Conservation (phyloP, 2,113 vertebrate species). For the Oreochromis aureus region DNA sequence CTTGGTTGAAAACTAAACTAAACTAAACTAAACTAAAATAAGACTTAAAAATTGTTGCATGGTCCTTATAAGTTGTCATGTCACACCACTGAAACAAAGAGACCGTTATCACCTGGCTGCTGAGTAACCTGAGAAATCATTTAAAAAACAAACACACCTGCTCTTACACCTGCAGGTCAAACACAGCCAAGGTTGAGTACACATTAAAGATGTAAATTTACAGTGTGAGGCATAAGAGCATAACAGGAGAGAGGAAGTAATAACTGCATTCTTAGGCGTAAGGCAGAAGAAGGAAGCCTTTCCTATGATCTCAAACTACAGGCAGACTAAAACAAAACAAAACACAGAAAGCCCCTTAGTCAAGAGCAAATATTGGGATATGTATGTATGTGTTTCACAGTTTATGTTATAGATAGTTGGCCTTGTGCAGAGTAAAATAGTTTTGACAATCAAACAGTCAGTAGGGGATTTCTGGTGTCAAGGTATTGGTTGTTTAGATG, state of each 20-base stretch:
- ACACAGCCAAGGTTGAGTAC: not conserved
- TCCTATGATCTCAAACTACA: not conserved
- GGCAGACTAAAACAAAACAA: not conserved
- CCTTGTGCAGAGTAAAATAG: not conserved
- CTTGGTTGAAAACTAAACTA: not conserved
- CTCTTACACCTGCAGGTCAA: not conserved
- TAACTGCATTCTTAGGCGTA: not conserved
- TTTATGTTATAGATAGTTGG: not conserved
- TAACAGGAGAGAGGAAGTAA: not conserved
- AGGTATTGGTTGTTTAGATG: not conserved
- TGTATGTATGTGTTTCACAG: not conserved
- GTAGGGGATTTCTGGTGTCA: not conserved
- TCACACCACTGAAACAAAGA: not conserved
- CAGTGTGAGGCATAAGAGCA: not conserved
- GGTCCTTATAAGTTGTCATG: not conserved
- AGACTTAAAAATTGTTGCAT: not conserved
- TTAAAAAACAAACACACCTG: not conserved
- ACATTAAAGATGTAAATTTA: not conserved
- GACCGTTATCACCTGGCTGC: not conserved
- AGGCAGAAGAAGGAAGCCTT: not conserved
- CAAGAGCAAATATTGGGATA: not conserved
- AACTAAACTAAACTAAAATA: fast-evolving
- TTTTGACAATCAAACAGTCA: not conserved
- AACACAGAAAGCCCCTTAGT: not conserved
- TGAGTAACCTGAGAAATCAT: not conserved